Conservation (phyloP, 2,797 vertebrate species). For the Caiman crocodilus region DNA sequence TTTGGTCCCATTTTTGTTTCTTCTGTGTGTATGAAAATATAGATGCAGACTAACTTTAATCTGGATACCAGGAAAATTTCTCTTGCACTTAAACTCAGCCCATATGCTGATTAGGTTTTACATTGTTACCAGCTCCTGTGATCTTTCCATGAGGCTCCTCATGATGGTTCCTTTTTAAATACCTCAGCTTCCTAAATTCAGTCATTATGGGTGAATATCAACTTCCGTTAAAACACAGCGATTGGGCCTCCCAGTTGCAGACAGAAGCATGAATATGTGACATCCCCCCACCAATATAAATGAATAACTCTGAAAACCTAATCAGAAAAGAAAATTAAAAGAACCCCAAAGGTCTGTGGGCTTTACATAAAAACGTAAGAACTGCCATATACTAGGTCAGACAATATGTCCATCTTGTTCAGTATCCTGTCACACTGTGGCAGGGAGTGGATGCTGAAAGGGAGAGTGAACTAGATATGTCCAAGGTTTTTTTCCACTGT, state of each 20-base stretch:
- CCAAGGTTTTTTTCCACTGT: no score
- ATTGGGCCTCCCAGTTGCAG: accelerated
- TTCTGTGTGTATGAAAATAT: background rate
- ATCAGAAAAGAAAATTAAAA: no score
- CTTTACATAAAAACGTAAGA: no score
- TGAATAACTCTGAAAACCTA: no score
- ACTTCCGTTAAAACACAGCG: background rate
- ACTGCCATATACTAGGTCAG: no score
- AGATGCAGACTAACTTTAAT: background rate
- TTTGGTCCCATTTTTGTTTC: background rate
- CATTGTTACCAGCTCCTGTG: background rate
- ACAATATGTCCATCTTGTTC: no score
- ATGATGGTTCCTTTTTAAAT: background rate
- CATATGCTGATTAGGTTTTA: background rate
- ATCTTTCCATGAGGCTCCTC: background rate
- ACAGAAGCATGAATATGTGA: no score
- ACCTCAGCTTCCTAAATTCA: background rate
- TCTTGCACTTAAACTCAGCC: background rate
- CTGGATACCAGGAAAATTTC: background rate
- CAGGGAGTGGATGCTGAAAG: no score
- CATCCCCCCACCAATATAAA: no score
- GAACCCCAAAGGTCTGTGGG: no score
- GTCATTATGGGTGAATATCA: background rate
- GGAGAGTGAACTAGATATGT: no score
- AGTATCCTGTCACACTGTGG: no score